phyloP scores from a whole-genome alignment of 2,888 invertebrate species.

The Phyto melanocephala region DNA sequence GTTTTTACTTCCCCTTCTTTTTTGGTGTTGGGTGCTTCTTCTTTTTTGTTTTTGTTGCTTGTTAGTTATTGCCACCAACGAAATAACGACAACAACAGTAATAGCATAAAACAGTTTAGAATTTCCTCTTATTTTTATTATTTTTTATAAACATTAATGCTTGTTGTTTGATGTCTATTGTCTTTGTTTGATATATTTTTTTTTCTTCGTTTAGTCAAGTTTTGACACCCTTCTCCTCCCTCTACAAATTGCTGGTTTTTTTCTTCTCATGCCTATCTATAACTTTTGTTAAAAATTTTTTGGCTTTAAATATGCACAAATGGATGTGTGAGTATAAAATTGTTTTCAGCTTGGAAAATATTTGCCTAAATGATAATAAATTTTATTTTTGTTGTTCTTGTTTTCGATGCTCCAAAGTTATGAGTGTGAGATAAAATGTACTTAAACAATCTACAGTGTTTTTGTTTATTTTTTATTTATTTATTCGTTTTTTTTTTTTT shows the following conservation, averaged over 20 bases:
- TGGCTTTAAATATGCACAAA: constrained; percentile 48
- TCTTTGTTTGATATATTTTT: constrained; percentile 2
- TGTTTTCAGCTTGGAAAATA: constrained; percentile 60
- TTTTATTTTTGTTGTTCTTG: constrained; percentile 37
- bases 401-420: constrained; percentile 50
- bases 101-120: constrained; percentile 44
- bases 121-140: constrained; percentile 22
- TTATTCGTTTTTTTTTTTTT: not conserved
- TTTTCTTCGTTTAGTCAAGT: not conserved
- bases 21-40: not conserved
- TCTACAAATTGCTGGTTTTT: constrained; percentile 43
- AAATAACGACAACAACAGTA: constrained; percentile 27
- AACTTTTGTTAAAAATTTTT: constrained; percentile 43
- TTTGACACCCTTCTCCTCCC: constrained; percentile 4
- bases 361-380: constrained; percentile 63
- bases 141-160: constrained; percentile 33
- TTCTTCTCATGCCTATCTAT: not conserved
- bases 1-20: not conserved
- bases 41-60: too few species aligned
- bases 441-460: constrained; percentile 34
- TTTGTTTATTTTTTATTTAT: not conserved
- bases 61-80: constrained; percentile 17
- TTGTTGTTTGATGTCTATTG: constrained; percentile 48
- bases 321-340: constrained; percentile 56
- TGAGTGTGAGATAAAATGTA: constrained; percentile 55